phyloP scores from a whole-genome alignment of 2,113 vertebrate genomes.

The Furnarius figulus region DNA sequence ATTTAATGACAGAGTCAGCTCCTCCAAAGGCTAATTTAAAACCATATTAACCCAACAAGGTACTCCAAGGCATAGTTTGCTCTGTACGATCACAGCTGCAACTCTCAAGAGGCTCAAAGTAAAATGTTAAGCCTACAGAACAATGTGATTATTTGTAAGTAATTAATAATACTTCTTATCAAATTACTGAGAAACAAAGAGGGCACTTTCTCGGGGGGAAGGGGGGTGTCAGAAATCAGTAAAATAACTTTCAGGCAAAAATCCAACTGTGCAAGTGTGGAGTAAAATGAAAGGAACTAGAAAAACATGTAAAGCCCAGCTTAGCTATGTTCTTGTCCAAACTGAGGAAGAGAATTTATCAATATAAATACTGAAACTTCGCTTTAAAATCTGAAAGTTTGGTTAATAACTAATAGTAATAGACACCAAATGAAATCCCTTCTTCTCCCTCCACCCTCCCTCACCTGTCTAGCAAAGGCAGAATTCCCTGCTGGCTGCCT shows the following conservation, averaged over 20 bases:
- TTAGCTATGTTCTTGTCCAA: not conserved
- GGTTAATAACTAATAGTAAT: not conserved
- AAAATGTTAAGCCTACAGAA: slow-evolving; percentile 11
- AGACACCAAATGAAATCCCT: not conserved
- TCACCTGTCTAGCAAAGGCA: not conserved
- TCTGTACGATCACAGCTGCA: slow-evolving; percentile 7
- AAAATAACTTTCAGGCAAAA: not conserved
- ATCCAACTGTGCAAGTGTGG: not conserved
- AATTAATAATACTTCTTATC: slow-evolving; percentile 28
- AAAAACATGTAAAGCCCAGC: not conserved
- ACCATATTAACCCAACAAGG: not conserved
- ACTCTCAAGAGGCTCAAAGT: not conserved
- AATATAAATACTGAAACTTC: not conserved
- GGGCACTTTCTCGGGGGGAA: not conserved
- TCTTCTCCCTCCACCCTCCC: not conserved
- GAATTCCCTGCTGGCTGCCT: not conserved
- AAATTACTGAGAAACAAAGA: not conserved
- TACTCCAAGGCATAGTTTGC: not conserved
- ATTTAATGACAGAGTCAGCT: not conserved
- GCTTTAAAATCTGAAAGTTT: not conserved
- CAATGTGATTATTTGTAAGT: not conserved
- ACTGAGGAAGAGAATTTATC: not conserved
- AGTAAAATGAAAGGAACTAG: not conserved
- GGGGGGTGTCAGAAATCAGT: not conserved
- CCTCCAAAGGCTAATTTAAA: slow-evolving; percentile 33